Percentiles rank a stretch among this genome's conserved stretches.
Evolutionary conservation across 2,888 invertebrate genomes (phyloP).

Genomic region (Melieria picta): DNA sequence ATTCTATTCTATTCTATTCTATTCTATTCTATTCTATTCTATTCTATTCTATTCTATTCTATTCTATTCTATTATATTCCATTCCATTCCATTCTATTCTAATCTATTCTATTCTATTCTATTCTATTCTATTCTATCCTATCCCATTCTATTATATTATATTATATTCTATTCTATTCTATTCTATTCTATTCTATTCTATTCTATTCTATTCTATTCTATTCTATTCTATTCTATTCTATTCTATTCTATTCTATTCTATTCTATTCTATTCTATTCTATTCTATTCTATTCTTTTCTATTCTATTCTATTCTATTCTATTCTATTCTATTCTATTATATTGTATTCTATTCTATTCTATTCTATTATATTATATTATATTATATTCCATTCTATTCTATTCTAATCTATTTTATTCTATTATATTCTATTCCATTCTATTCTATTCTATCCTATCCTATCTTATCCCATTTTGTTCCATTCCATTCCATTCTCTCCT

Average conservation of each 20-base stretch:
- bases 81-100: no score
- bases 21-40: no score
- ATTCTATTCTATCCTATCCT: background rate
- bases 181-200: background rate
- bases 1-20: no score
- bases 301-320: background rate
- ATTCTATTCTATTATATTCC: background rate
- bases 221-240: background rate
- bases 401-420: background rate
- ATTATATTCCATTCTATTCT: background rate
- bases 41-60: no score
- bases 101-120: background rate
- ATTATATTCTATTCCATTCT: background rate
- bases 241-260: background rate
- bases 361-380: background rate
- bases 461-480: background rate
- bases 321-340: background rate
- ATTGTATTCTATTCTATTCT: background rate
- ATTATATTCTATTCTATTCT: background rate
- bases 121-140: background rate
- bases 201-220: no score
- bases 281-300: background rate
- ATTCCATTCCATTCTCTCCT: background rate
- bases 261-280: background rate
- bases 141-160: background rate